Percentiles rank a stretch among this genome's conserved stretches.
These are phyloP conservation scores for Hiodon tergisus DNA, from an alignment of 2,113 vertebrate species.

Conservation along the genomic window DNA sequence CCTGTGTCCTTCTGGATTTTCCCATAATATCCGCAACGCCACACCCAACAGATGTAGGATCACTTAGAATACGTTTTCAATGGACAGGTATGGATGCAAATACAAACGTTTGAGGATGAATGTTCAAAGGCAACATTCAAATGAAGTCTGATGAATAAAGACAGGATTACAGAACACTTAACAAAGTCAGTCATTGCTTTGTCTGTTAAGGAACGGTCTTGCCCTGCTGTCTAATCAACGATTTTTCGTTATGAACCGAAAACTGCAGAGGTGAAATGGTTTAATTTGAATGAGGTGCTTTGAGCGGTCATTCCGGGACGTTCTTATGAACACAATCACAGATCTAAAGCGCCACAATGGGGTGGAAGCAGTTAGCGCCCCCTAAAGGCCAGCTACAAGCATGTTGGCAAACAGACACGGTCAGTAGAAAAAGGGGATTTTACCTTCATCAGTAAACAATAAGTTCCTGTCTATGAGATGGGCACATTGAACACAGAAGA, in stretches of 20 bases:
- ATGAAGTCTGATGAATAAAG: too few species aligned
- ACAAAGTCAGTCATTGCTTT: conserved; percentile 17
- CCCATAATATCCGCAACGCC: too few species aligned
- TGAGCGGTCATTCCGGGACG: background rate
- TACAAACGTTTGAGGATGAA: too few species aligned
- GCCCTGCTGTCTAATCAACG: background rate
- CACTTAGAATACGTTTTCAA: too few species aligned
- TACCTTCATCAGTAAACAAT: conserved; percentile 28
- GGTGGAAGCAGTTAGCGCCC: conserved; percentile 11
- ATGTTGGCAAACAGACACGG: conserved; percentile 20
- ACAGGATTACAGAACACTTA: background rate
- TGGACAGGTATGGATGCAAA: too few species aligned
- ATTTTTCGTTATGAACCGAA: background rate
- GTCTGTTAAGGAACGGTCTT: conserved; percentile 14
- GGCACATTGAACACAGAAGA: conserved; percentile 18
- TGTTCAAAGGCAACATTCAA: too few species aligned
- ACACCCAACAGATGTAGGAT: too few species aligned
- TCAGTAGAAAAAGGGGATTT: background rate
- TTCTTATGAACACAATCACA: conserved; percentile 18
- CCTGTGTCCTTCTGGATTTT: too few species aligned
- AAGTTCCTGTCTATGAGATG: conserved; percentile 26
- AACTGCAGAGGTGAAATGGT: background rate
- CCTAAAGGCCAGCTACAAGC: conserved; percentile 19
- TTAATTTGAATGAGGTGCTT: background rate
- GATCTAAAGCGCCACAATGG: background rate